Evolutionary conservation across 2,113 vertebrate genomes (phyloP).

Genomic region (Sialia sialis): DNA sequence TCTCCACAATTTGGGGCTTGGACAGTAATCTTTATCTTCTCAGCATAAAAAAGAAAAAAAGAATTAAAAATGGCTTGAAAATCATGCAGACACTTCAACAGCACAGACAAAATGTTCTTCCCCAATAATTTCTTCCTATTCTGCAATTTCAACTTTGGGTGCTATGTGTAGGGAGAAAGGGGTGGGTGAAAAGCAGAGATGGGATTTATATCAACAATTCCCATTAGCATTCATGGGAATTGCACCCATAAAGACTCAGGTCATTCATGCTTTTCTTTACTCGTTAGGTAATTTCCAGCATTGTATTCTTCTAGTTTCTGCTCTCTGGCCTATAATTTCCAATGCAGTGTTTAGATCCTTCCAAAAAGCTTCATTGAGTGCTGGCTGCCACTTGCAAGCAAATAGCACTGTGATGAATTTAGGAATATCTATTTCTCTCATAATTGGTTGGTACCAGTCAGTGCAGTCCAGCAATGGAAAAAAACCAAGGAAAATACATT

Average conservation of each 20-base stretch:
- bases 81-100: neutral
- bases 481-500: neutral
- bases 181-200: neutral
- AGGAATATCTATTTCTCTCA: neutral
- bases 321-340: conserved; percentile 36
- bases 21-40: neutral
- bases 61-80: neutral
- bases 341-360: neutral
- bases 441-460: neutral
- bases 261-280: conserved; percentile 29
- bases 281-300: conserved; percentile 31
- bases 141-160: neutral
- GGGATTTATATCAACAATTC: neutral
- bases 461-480: neutral
- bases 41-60: neutral
- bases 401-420: conserved; percentile 14
- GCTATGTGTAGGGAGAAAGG: neutral
- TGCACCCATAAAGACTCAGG: conserved; percentile 23
- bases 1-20: neutral
- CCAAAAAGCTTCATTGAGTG: neutral
- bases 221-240: conserved; percentile 6
- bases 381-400: conserved; percentile 18
- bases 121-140: neutral
- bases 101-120: neutral
- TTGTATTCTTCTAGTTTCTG: conserved; percentile 23